Evolutionary conservation across 2,888 invertebrate species (phyloP).

Genomic region (Melangyna quadrimaculata): DNA sequence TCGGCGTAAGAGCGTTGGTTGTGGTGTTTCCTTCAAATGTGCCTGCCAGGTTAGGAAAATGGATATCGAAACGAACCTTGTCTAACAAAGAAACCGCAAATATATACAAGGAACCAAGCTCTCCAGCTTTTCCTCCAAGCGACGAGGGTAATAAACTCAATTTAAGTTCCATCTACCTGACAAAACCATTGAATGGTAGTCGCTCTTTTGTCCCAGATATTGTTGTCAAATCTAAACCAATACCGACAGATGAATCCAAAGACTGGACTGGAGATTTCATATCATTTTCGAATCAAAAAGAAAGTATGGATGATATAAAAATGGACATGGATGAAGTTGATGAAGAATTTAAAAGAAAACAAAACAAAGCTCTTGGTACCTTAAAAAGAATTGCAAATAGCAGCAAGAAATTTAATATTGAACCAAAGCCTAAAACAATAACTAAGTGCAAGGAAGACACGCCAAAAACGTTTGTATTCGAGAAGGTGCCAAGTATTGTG

Average conservation of each 20-base stretch:
- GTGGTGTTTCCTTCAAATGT: constrained; percentile 10
- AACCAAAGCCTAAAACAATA: background rate
- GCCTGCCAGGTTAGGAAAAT: background rate
- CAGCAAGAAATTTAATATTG: background rate
- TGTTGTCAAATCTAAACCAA: background rate
- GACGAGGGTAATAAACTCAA: background rate
- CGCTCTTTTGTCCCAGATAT: constrained; percentile 31
- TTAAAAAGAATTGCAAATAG: background rate
- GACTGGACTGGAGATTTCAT: constrained; percentile 50
- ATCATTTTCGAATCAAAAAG: background rate
- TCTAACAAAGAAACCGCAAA: background rate
- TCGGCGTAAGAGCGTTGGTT: constrained; percentile 3
- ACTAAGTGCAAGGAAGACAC: background rate
- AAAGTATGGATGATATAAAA: background rate
- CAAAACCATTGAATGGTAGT: background rate
- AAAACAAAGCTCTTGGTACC: background rate
- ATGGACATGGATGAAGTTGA: background rate
- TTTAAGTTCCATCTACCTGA: background rate
- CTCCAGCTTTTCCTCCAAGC: accelerated
- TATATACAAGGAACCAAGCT: background rate
- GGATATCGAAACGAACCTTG: constrained; percentile 10
- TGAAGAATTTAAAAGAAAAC: constrained; percentile 12
- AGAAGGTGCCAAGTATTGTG: background rate
- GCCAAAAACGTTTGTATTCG: accelerated
- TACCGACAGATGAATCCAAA: background rate